A percentile compares a stretch with the other conserved stretches of the same genome.
Conservation (phyloP, 37 sponge, comb jelly and placozoan species). For the Spongilla lacustris region DNA sequence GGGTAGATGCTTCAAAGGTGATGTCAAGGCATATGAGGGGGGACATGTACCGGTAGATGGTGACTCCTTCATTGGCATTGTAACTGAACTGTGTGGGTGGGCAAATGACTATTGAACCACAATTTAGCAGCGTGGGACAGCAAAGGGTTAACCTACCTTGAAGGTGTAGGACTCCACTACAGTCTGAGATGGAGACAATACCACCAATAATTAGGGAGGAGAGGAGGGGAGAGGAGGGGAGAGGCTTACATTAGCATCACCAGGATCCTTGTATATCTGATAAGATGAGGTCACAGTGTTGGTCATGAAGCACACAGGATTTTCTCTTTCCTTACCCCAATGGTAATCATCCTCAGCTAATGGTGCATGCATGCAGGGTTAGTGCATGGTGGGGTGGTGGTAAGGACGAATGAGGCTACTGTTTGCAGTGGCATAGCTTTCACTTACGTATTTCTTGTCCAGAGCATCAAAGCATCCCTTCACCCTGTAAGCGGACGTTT, state of each 20-base stretch:
- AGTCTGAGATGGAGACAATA: background rate
- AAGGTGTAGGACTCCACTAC: conserved; percentile 71
- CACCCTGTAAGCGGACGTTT: conserved; percentile 67
- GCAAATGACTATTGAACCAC: too few relatives aligned
- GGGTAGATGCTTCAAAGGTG: background rate
- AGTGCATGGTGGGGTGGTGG: too few relatives aligned
- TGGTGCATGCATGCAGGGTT: background rate
- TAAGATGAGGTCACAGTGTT: background rate
- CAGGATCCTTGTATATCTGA: conserved; percentile 60
- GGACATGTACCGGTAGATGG: conserved; percentile 36
- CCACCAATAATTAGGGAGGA: too few relatives aligned
- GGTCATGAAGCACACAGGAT: background rate
- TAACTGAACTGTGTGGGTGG: conserved; percentile 44
- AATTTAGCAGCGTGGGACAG: too few relatives aligned
- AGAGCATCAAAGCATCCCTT: conserved; percentile 96
- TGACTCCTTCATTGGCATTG: conserved; percentile 32
- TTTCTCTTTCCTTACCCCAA: conserved; percentile 35
- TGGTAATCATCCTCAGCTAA: conserved; percentile 35
- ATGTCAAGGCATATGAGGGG: background rate
- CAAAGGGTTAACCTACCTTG: conserved; percentile 16
- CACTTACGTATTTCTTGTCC: conserved; percentile 86
- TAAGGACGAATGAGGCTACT: too few relatives aligned
- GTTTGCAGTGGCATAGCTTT: too few relatives aligned
- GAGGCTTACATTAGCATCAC: conserved; percentile 55
- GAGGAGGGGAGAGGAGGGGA: background rate